Conservation (phyloP, 2,888 invertebrate species). For the Chrysomela aeneicollis region DNA sequence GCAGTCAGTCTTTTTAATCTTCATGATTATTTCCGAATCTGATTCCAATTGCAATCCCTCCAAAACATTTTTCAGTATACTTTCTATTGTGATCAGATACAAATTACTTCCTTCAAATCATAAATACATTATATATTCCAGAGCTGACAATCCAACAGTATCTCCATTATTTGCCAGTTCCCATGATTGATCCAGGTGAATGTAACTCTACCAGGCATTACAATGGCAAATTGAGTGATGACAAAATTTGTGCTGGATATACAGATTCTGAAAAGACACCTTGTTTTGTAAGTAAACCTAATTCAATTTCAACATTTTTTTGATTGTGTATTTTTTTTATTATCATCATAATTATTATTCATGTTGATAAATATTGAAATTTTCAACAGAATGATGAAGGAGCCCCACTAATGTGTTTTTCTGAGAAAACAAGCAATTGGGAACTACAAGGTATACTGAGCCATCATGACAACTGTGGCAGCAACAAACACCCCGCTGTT, state of each 20-base stretch:
- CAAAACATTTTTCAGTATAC: too few species aligned
- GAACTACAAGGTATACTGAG: slow-evolving; percentile 69
- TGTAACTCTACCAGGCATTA: slow-evolving; percentile 72
- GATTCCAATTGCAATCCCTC: too few species aligned
- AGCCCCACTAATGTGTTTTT: slow-evolving; percentile 71
- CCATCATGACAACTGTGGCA: slow-evolving; percentile 68
- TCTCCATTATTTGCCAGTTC: slow-evolving; percentile 65
- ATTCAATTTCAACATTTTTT: too few species aligned
- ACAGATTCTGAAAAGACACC: slow-evolving; percentile 66
- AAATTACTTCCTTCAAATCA: too few species aligned
- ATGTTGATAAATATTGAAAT: too few species aligned
- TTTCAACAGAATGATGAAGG: slow-evolving; percentile 69
- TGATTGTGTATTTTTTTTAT: too few species aligned
- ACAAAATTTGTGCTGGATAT: slow-evolving; percentile 69
- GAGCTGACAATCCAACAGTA: slow-evolving; percentile 63
- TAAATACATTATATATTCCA: too few species aligned
- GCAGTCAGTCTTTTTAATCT: too few species aligned
- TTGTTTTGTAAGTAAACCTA: slow-evolving; percentile 65
- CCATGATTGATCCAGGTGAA: slow-evolving; percentile 64
- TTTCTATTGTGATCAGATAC: too few species aligned
- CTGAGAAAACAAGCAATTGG: slow-evolving; percentile 64
- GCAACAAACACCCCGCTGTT: slow-evolving; percentile 66
- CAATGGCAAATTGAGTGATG: slow-evolving; percentile 65
- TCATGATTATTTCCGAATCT: too few species aligned
- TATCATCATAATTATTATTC: too few species aligned